A percentile compares a stretch with the other conserved stretches of the same genome.
These are phyloP conservation scores for Hypanus sabinus DNA, from an alignment of 2,113 vertebrate genomes.

Conservation along the genomic window DNA sequence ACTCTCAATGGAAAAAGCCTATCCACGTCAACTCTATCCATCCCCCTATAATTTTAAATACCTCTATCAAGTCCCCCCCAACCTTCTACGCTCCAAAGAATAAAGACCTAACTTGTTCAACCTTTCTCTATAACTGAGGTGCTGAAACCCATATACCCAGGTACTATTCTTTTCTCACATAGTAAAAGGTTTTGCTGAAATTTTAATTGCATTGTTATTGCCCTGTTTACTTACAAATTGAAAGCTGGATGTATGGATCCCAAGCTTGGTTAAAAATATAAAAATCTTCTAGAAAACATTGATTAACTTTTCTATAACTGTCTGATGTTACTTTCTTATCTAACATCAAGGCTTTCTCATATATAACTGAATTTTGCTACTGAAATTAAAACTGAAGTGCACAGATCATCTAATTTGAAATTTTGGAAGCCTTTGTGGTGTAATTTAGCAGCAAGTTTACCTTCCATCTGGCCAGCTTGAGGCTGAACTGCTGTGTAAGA, in stretches of 20 bases:
- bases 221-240: neutral
- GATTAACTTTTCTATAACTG: neutral
- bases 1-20: too few relatives aligned
- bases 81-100: too few relatives aligned
- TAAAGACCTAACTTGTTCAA: too few relatives aligned
- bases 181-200: neutral
- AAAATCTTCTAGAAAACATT: too few relatives aligned
- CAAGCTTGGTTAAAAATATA: too few relatives aligned
- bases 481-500: constrained; percentile 73
- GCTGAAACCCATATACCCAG: too few relatives aligned
- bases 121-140: too few relatives aligned
- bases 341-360: neutral
- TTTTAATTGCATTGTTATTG: neutral
- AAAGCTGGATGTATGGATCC: too few relatives aligned
- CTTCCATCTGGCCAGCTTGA: constrained; percentile 79
- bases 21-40: too few relatives aligned
- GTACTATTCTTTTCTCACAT: neutral
- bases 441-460: constrained; percentile 53
- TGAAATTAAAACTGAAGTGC: neutral
- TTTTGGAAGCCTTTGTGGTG: neutral
- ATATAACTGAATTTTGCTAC: neutral
- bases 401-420: neutral
- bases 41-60: too few relatives aligned
- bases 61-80: too few relatives aligned
- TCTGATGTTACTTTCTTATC: neutral